A percentile compares a stretch with the other conserved stretches of the same genome.
Conservation (phyloP, 2,797 vertebrate genomes). For the Dendrocincla fuliginosa region DNA sequence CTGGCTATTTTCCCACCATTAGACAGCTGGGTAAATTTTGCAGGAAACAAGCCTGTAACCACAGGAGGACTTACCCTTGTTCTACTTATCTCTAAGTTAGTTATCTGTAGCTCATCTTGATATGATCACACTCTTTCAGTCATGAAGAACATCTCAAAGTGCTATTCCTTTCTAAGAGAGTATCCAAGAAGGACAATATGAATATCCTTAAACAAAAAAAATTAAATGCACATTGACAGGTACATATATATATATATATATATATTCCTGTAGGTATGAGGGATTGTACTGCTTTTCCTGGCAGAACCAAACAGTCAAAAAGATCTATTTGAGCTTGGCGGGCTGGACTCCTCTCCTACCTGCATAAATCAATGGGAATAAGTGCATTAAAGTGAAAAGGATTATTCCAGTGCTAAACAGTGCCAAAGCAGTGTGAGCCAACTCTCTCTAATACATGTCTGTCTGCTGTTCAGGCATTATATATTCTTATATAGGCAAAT, state of each 20-base stretch:
- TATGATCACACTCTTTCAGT: not conserved
- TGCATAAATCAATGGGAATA: conserved; percentile 46
- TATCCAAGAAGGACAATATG: not conserved
- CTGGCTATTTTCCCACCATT: not conserved
- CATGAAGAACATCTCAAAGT: not conserved
- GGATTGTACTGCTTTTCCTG: not conserved
- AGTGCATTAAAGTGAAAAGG: conserved; percentile 6
- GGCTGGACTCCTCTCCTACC: not conserved
- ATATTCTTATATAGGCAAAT: not conserved
- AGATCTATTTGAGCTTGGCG: not conserved
- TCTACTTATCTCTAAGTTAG: not conserved
- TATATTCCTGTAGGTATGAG: not conserved
- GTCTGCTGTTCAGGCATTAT: not conserved
- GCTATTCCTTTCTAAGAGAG: not conserved
- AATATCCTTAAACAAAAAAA: not conserved
- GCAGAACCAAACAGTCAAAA: not conserved
- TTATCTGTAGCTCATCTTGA: not conserved
- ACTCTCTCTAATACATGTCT: not conserved
- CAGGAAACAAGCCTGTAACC: not conserved
- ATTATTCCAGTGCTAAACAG: conserved; percentile 3
- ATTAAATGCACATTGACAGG: not conserved
- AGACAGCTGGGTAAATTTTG: not conserved
- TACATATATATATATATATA: not conserved
- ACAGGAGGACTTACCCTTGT: not conserved
- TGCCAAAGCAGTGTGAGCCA: not conserved